These are phyloP conservation scores for Phytoseiulus persimilis DNA, from an alignment of 2,888 invertebrate genomes.

Conservation along the genomic window DNA sequence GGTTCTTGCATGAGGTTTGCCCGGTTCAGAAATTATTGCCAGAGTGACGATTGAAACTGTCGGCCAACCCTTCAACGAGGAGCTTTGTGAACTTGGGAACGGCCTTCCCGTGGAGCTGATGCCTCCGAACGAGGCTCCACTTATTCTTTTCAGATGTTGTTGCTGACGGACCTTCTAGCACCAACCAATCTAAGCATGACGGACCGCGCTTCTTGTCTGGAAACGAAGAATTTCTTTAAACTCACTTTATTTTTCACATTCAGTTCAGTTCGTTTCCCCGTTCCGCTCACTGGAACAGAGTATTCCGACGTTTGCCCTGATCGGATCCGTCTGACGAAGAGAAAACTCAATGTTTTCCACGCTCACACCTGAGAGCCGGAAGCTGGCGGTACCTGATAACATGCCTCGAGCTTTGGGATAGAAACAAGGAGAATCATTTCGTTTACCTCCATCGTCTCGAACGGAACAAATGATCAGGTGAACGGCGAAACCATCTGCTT, in stretches of 20 bases:
- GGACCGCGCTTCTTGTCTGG: background rate
- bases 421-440: background rate
- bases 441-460: background rate
- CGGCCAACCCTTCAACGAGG: background rate
- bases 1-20: too few species aligned
- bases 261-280: too few species aligned
- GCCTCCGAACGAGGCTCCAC: background rate
- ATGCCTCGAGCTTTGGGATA: background rate
- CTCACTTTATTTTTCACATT: too few species aligned
- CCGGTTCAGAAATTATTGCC: too few species aligned
- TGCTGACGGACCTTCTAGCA: background rate
- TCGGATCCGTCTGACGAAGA: too few species aligned
- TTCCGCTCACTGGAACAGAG: too few species aligned
- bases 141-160: background rate
- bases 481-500: background rate
- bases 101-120: background rate
- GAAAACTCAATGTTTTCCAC: too few species aligned
- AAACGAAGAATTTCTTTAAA: background rate
- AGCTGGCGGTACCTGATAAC: too few species aligned
- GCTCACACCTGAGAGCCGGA: too few species aligned
- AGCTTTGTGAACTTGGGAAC: constrained; percentile 19
- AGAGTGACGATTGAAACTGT: background rate
- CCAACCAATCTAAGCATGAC: constrained; percentile 14
- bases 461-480: constrained; percentile 18
- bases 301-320: too few species aligned